Evolutionary conservation across 2,797 vertebrate genomes (phyloP).

Genomic region (Galaxias olidus): DNA sequence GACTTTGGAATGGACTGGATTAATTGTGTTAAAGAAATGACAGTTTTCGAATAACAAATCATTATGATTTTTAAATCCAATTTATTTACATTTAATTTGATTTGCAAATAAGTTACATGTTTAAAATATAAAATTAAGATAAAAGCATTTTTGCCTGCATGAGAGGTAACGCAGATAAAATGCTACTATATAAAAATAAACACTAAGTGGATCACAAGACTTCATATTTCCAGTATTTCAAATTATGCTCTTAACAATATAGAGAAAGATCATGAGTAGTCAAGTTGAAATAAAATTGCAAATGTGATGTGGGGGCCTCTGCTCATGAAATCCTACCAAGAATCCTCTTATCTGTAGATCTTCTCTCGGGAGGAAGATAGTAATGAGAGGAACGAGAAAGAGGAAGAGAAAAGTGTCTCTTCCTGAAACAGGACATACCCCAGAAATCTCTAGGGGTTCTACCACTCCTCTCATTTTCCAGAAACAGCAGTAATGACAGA

Average conservation of each 20-base stretch:
- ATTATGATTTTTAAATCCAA: slow-evolving; percentile 1
- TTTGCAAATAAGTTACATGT: not conserved
- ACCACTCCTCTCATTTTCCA: slow-evolving; percentile 17
- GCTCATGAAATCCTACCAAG: slow-evolving; percentile 1
- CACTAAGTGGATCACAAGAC: not conserved
- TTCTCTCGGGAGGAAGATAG: not conserved
- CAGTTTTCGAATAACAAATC: slow-evolving; percentile 4
- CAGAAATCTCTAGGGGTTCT: slow-evolving; percentile 7
- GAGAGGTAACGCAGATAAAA: not conserved
- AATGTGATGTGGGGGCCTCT: not conserved
- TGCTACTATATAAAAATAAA: not conserved
- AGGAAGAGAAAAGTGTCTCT: slow-evolving; percentile 5
- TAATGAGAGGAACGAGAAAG: not conserved
- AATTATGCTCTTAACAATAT: slow-evolving; percentile 5
- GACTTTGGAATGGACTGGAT: not conserved
- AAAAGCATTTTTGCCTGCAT: slow-evolving; percentile 2
- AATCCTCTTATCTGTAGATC: too few species aligned
- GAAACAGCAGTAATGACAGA: not conserved
- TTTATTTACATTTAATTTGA: not conserved
- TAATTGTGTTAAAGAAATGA: not conserved
- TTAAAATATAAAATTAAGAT: slow-evolving; percentile 13
- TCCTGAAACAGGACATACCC: slow-evolving; percentile 24
- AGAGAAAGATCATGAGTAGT: not conserved
- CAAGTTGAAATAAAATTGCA: not conserved
- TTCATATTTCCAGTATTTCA: slow-evolving; percentile 4